phyloP scores from a whole-genome alignment of 1,140 invertebrate species.

The Armadillidium nasatum region DNA sequence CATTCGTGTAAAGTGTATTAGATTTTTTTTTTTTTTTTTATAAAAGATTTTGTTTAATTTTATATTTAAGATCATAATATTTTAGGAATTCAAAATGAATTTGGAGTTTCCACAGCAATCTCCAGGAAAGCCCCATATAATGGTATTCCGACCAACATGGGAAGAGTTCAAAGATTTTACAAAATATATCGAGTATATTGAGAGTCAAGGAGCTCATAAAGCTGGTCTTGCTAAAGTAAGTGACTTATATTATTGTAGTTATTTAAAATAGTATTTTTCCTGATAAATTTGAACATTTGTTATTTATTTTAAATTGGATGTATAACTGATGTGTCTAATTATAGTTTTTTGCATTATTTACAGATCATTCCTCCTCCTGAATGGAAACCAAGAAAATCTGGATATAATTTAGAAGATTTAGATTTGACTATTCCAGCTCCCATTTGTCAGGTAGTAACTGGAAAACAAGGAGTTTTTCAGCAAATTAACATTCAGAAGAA shows the following conservation, averaged over 20 bases:
- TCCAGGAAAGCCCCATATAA: slow-evolving; percentile 53
- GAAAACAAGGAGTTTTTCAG: slow-evolving; percentile 90
- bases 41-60: no score
- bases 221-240: slow-evolving; percentile 85
- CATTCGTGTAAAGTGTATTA: no score
- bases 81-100: background rate
- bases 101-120: background rate
- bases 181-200: slow-evolving; percentile 85
- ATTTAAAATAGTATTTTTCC: no score
- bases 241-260: background rate
- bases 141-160: slow-evolving; percentile 89
- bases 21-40: no score
- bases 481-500: slow-evolving; percentile 95
- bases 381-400: slow-evolving; percentile 79
- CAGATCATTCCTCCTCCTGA: slow-evolving; percentile 86
- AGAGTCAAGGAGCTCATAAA: slow-evolving; percentile 84
- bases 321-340: background rate
- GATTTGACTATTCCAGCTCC: slow-evolving; percentile 82
- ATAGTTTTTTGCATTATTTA: slow-evolving; percentile 22
- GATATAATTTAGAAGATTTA: slow-evolving; percentile 71
- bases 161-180: slow-evolving; percentile 94
- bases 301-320: background rate
- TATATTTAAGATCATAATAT: no score
- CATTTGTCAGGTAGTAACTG: slow-evolving; percentile 78
- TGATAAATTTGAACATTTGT: no score